Evolutionary conservation across 2,888 invertebrate genomes (phyloP).

Genomic region (Tipula vernalis): DNA sequence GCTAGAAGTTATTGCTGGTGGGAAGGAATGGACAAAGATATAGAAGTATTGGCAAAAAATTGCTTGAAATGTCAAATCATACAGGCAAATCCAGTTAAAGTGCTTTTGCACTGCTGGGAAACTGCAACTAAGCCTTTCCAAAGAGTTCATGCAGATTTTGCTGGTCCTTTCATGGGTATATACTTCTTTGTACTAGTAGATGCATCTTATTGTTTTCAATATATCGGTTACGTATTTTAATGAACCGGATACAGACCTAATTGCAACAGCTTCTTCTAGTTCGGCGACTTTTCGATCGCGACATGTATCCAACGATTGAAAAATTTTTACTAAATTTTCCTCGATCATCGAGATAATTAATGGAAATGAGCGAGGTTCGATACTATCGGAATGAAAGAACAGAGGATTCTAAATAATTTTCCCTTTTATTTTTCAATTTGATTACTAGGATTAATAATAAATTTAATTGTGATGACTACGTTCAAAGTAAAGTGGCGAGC

Average conservation of each 20-base stretch:
- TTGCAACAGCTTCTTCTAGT: constrained; percentile 28
- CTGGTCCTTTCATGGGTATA: too few relatives aligned
- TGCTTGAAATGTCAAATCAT: too few relatives aligned
- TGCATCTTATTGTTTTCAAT: constrained; percentile 28
- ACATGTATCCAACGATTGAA: constrained; percentile 33
- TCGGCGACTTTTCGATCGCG: constrained; percentile 26
- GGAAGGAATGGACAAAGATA: too few relatives aligned
- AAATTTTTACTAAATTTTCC: constrained; percentile 28
- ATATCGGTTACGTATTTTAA: constrained; percentile 26
- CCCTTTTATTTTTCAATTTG: not conserved
- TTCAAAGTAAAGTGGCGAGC: not conserved
- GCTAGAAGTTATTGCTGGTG: too few relatives aligned
- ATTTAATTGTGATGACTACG: not conserved
- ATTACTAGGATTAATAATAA: not conserved
- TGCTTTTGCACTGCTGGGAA: too few relatives aligned
- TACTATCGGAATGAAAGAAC: not conserved
- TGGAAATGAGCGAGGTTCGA: not conserved
- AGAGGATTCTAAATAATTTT: not conserved
- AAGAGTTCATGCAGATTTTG: too few relatives aligned
- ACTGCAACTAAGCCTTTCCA: too few relatives aligned
- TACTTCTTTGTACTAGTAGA: too few relatives aligned
- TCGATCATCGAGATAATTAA: constrained; percentile 21
- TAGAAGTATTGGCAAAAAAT: too few relatives aligned
- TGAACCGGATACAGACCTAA: constrained; percentile 31
- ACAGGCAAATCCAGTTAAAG: too few relatives aligned